phyloP scores from a whole-genome alignment of 2,888 invertebrate species.

The Trissolcus japonicus region DNA sequence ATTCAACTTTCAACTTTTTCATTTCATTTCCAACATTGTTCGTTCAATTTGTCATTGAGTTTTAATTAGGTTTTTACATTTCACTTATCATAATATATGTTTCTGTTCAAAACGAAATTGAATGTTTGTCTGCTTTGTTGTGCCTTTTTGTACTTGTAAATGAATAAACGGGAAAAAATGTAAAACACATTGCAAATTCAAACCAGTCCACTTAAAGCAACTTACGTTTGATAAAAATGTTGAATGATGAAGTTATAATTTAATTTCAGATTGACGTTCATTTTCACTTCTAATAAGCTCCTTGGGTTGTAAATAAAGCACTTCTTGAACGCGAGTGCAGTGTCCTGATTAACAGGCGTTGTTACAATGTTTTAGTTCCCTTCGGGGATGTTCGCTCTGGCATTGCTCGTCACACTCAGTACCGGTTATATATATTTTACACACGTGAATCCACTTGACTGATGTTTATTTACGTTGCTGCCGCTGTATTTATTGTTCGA shows the following conservation, averaged over 20 bases:
- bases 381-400: conserved; percentile 37
- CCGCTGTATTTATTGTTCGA: conserved; percentile 49
- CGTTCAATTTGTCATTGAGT: no score
- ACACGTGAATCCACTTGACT: conserved; percentile 55
- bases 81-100: no score
- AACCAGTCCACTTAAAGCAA: no score
- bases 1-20: no score
- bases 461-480: conserved; percentile 51
- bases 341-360: conserved; percentile 40
- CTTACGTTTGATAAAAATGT: no score
- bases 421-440: conserved; percentile 39
- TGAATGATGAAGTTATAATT: conserved; percentile 1
- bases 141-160: no score
- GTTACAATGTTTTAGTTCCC: conserved; percentile 45
- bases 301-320: conserved; percentile 25
- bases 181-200: no score
- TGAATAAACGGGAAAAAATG: no score
- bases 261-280: conserved; percentile 5
- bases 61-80: no score
- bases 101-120: no score
- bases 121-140: no score
- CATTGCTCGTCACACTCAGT: conserved; percentile 40
- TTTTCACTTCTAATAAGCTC: conserved; percentile 34
- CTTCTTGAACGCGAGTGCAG: conserved; percentile 9
- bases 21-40: no score